Conservation (phyloP, 2,797 vertebrate species). For the Cichlasoma orientale region DNA sequence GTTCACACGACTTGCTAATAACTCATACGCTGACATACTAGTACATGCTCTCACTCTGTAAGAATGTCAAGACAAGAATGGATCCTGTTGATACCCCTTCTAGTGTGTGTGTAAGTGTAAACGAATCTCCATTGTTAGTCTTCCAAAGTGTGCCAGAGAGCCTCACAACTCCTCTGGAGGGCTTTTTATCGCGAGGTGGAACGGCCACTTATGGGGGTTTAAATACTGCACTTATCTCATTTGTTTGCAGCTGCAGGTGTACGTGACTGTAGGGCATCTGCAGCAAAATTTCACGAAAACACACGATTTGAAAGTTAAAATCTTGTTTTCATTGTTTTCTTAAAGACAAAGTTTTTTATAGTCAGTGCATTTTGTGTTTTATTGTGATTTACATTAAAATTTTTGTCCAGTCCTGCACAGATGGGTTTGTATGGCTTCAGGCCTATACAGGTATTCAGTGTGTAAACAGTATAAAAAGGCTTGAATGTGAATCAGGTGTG, state of each 20-base stretch:
- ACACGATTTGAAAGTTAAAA: neutral
- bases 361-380: neutral
- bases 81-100: constrained; percentile 35
- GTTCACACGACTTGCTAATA: constrained; percentile 53
- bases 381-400: neutral
- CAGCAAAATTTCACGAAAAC: neutral
- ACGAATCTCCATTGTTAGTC: constrained; percentile 41
- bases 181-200: constrained; percentile 16
- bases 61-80: constrained; percentile 37
- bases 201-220: constrained; percentile 30
- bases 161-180: constrained; percentile 20
- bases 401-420: neutral
- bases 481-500: neutral
- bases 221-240: neutral
- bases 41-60: constrained; percentile 31
- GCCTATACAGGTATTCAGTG: no score
- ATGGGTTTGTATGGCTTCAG: neutral
- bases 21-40: constrained; percentile 33
- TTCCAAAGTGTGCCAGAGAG: constrained; percentile 44
- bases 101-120: constrained; percentile 35
- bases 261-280: neutral
- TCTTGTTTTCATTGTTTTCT: no score
- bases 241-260: neutral
- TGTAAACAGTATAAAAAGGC: neutral
- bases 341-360: no score